Conservation (phyloP, 2,888 invertebrate species). For the Drosophila siamana region DNA sequence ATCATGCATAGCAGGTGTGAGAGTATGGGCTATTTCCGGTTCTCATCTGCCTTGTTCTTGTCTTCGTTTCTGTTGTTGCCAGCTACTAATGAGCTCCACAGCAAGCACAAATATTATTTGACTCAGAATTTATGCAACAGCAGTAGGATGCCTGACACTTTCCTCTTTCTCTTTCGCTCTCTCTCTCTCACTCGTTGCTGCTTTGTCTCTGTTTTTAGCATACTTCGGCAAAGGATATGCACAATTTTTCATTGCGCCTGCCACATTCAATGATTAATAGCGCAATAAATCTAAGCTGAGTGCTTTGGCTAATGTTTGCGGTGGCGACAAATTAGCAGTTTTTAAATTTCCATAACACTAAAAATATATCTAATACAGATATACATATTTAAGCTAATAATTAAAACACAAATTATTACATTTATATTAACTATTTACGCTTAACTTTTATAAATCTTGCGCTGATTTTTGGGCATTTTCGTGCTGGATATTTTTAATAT, state of each 20-base stretch:
- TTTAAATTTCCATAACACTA: not conserved
- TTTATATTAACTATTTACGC: too few relatives aligned
- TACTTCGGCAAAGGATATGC: not conserved
- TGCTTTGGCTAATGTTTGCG: not conserved
- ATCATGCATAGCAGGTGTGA: slow-evolving; percentile 3
- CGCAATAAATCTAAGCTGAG: slow-evolving; percentile 10
- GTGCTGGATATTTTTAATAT: too few relatives aligned
- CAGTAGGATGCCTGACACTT: slow-evolving; percentile 10
- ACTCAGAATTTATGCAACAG: slow-evolving; percentile 70
- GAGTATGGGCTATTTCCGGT: slow-evolving; percentile 40
- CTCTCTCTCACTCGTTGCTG: too few relatives aligned
- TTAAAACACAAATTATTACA: too few relatives aligned
- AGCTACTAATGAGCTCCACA: slow-evolving; percentile 77
- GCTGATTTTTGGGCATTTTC: too few relatives aligned
- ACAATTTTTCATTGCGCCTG: slow-evolving; percentile 5
- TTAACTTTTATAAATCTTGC: not conserved
- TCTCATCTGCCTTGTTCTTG: slow-evolving; percentile 15
- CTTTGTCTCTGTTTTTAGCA: not conserved
- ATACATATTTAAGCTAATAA: too few relatives aligned
- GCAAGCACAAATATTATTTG: slow-evolving; percentile 75
- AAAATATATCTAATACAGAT: too few relatives aligned
- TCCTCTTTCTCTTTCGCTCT: not conserved
- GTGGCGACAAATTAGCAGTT: slow-evolving; percentile 6
- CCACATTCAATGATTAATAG: slow-evolving; percentile 11
- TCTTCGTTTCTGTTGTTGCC: slow-evolving; percentile 58